Evolutionary conservation across 2,888 invertebrate genomes (phyloP).

Genomic region (Drosophila maculinotata): DNA sequence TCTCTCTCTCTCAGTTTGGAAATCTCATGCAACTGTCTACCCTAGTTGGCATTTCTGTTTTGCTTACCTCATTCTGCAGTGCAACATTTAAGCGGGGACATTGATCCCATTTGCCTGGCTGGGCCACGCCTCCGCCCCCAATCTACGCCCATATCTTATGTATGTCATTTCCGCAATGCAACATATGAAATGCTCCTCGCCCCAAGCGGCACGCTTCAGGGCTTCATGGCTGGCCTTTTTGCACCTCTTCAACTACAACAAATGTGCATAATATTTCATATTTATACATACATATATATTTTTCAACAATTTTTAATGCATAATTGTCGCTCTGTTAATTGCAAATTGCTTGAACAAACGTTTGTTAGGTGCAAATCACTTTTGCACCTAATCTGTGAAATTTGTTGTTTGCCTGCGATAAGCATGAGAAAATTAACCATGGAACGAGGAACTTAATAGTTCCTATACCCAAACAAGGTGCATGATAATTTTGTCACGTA

Average conservation of each 20-base stretch:
- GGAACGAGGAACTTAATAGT: background rate
- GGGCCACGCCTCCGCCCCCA: slow-evolving; percentile 10
- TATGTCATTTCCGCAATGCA: slow-evolving; percentile 74
- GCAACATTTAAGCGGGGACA: slow-evolving; percentile 62
- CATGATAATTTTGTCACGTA: too few relatives aligned
- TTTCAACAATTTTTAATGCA: slow-evolving; percentile 17
- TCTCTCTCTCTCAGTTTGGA: slow-evolving; percentile 6
- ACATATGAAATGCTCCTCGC: slow-evolving; percentile 25
- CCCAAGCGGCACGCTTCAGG: slow-evolving; percentile 38
- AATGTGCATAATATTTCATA: slow-evolving; percentile 6
- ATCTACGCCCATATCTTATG: slow-evolving; percentile 31
- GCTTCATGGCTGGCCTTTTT: slow-evolving; percentile 1
- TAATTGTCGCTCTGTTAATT: slow-evolving; percentile 42
- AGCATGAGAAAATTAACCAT: slow-evolving; percentile 14
- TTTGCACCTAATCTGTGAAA: slow-evolving; percentile 37
- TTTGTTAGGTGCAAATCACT: slow-evolving; percentile 43
- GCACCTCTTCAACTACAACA: slow-evolving; percentile 14
- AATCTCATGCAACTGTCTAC: slow-evolving; percentile 8
- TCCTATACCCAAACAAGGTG: too few relatives aligned
- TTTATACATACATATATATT: slow-evolving; percentile 1
- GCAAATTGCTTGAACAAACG: slow-evolving; percentile 21
- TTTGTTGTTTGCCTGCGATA: slow-evolving; percentile 43
- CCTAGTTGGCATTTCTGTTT: slow-evolving; percentile 62
- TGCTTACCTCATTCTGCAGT: slow-evolving; percentile 70
- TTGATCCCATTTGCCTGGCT: slow-evolving; percentile 70